A percentile compares a stretch with the other conserved stretches of the same genome.
Conservation (phyloP, 92 coral and sea anemone species). For the Zoanthus solanderi region DNA sequence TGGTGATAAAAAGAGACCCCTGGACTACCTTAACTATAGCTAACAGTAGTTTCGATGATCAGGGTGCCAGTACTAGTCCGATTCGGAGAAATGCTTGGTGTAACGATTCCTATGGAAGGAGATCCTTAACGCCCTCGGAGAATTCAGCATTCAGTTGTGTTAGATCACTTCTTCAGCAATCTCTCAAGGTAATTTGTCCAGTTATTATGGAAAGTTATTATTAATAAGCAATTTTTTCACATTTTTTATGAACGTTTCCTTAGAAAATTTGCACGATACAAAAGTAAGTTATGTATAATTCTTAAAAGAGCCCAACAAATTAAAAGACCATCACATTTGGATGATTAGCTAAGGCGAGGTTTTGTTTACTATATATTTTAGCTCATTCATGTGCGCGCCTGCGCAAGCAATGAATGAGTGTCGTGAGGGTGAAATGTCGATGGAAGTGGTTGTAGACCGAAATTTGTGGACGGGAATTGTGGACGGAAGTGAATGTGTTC, state of each 20-base stretch:
- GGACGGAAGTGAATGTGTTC: too few relatives aligned
- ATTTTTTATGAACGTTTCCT: neutral
- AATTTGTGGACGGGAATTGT: too few relatives aligned
- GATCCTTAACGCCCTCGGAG: slow-evolving; percentile 67
- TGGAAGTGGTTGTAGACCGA: too few relatives aligned
- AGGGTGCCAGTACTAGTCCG: slow-evolving; percentile 7
- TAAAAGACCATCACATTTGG: neutral
- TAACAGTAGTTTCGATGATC: slow-evolving; percentile 38
- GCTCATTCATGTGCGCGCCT: too few relatives aligned
- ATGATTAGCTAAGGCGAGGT: neutral
- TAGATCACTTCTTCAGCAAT: slow-evolving; percentile 23
- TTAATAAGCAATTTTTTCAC: too few relatives aligned
- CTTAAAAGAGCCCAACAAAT: neutral
- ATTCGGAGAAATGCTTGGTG: neutral
- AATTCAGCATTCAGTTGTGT: slow-evolving; percentile 83
- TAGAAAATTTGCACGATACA: too few relatives aligned
- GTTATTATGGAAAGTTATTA: neutral
- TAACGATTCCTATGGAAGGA: neutral
- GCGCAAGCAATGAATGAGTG: too few relatives aligned
- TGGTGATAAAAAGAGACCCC: slow-evolving; percentile 65
- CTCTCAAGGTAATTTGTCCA: slow-evolving; percentile 46
- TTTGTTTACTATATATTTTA: neutral
- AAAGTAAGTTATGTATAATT: neutral
- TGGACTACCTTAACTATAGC: slow-evolving; percentile 62
- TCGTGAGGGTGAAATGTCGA: too few relatives aligned